phyloP scores from a whole-genome alignment of 2,888 invertebrate species.

The Drosophila borealis region DNA sequence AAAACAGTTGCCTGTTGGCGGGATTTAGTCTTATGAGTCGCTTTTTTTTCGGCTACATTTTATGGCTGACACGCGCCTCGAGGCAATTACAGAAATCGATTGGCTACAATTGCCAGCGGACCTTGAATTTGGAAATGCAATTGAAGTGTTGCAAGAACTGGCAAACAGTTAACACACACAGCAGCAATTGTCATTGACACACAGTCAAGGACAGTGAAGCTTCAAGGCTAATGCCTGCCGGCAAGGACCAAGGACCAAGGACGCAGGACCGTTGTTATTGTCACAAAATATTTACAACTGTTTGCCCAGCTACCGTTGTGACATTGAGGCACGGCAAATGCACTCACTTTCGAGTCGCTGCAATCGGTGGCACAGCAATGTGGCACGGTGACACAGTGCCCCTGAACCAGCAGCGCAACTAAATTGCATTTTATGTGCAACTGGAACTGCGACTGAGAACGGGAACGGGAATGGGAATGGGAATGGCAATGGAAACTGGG shows the following conservation, averaged over 20 bases:
- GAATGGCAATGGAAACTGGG: slow-evolving; percentile 8
- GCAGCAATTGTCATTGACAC: slow-evolving; percentile 37
- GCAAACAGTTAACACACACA: slow-evolving; percentile 51
- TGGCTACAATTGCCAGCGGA: slow-evolving; percentile 22
- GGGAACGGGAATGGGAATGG: neutral
- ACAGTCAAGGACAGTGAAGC: slow-evolving; percentile 62
- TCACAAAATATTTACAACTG: slow-evolving; percentile 65
- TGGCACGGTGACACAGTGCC: slow-evolving; percentile 30
- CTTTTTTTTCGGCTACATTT: slow-evolving; percentile 13
- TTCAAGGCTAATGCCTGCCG: slow-evolving; percentile 45
- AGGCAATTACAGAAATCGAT: slow-evolving; percentile 26
- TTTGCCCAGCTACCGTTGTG: slow-evolving; percentile 65
- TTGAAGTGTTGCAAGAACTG: slow-evolving; percentile 52
- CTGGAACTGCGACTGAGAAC: slow-evolving; percentile 6
- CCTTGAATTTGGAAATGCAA: slow-evolving; percentile 63
- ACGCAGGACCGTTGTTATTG: slow-evolving; percentile 30
- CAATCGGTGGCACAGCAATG: slow-evolving; percentile 9
- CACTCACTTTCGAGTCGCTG: slow-evolving; percentile 1
- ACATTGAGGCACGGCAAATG: slow-evolving; percentile 46
- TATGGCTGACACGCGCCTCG: slow-evolving; percentile 52
- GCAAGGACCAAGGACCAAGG: slow-evolving; percentile 57
- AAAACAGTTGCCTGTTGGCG: slow-evolving; percentile 32
- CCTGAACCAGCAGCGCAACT: slow-evolving; percentile 68
- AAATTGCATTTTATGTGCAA: slow-evolving; percentile 68
- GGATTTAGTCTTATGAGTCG: slow-evolving; percentile 2